phyloP scores from a whole-genome alignment of 1,140 invertebrate genomes.

The Cotesia glomerata region DNA sequence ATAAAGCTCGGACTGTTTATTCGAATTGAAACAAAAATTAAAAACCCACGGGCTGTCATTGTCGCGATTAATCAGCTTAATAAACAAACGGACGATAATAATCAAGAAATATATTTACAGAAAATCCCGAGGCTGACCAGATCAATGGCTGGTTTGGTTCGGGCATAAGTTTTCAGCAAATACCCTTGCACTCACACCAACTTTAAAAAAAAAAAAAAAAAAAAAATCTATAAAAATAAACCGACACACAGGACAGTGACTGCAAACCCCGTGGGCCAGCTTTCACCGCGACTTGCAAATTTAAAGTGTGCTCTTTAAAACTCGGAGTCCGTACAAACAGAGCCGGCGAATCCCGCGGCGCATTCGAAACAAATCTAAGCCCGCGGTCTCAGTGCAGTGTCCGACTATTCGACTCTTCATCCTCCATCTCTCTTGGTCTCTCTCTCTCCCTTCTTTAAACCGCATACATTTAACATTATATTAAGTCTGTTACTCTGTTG shows the following conservation, averaged over 20 bases:
- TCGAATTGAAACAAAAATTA: no score
- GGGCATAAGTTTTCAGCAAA: not conserved
- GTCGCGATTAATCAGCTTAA: slow-evolving; percentile 4
- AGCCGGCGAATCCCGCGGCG: slow-evolving; percentile 14
- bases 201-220: not conserved
- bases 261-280: slow-evolving; percentile 32
- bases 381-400: slow-evolving; percentile 1
- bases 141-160: slow-evolving; percentile 26
- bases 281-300: slow-evolving; percentile 52
- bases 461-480: slow-evolving; percentile 18
- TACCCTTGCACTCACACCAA: not conserved
- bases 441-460: slow-evolving; percentile 1
- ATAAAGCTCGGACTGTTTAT: no score
- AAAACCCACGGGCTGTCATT: no score
- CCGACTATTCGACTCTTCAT: no score
- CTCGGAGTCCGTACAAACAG: slow-evolving; percentile 12
- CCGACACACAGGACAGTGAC: no score
- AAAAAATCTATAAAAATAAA: slow-evolving; percentile 4
- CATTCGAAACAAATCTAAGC: slow-evolving; percentile 30
- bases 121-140: not conserved
- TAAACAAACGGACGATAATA: not conserved
- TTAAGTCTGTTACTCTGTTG: slow-evolving; percentile 19
- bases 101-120: slow-evolving; percentile 6
- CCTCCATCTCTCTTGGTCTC: not conserved
- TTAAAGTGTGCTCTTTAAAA: slow-evolving; percentile 32